These are phyloP conservation scores for Pluvianellus socialis DNA, from an alignment of 2,113 vertebrate genomes.

Conservation along the genomic window DNA sequence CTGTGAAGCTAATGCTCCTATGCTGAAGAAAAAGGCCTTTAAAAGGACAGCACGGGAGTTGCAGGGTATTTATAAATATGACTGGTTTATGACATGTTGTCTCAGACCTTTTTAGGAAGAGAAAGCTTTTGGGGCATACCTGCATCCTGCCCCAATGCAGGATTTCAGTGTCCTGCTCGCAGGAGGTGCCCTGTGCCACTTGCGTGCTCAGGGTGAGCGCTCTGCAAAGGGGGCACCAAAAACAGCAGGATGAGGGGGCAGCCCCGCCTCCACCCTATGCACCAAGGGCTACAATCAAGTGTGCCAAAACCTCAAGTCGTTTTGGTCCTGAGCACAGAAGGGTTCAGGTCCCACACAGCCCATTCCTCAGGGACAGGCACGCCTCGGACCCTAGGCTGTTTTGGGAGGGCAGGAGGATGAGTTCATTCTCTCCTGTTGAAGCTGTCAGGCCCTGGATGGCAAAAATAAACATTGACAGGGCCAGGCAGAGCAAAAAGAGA, in stretches of 20 bases:
- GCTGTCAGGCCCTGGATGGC: rapidly evolving
- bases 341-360: background rate
- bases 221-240: background rate
- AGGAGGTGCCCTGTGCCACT: background rate
- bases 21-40: background rate
- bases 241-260: background rate
- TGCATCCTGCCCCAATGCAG: background rate
- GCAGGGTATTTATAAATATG: background rate
- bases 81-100: background rate
- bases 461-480: background rate
- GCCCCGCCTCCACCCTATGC: background rate
- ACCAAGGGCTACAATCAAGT: background rate
- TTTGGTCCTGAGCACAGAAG: background rate
- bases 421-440: background rate
- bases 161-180: rapidly evolving
- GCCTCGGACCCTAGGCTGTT: background rate
- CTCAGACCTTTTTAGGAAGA: background rate
- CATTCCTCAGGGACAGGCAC: background rate
- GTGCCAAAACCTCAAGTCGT: rapidly evolving
- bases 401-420: background rate
- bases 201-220: background rate
- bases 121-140: background rate
- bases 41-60: background rate
- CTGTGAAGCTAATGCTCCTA: background rate
- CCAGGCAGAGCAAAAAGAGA: background rate